phyloP scores from a whole-genome alignment of 2,888 invertebrate genomes.

The Spatulosminthurus flaviceps region DNA sequence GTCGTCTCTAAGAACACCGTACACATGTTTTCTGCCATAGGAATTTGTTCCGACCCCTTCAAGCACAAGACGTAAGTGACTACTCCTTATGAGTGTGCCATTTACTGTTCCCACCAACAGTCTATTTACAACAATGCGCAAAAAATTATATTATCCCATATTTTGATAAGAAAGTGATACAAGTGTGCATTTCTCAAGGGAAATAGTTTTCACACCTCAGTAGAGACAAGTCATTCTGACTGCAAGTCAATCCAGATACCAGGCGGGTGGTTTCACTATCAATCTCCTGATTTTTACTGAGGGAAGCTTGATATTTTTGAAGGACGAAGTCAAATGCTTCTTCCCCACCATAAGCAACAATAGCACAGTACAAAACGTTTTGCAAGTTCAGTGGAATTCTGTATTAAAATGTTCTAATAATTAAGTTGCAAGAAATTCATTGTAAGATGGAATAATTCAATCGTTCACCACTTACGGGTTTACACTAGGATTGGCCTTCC shows the following conservation, averaged over 20 bases:
- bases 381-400: slow-evolving; percentile 54
- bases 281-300: background rate
- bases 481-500: slow-evolving; percentile 3
- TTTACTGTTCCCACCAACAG: background rate
- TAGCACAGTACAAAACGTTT: slow-evolving; percentile 48
- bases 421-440: too few species aligned
- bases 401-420: background rate
- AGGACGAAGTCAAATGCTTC: slow-evolving; percentile 15
- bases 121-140: background rate
- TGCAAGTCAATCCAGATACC: slow-evolving; percentile 33
- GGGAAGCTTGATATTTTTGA: background rate
- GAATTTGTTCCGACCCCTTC: background rate
- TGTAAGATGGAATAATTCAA: too few species aligned
- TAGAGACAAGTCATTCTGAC: background rate
- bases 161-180: background rate
- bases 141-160: background rate
- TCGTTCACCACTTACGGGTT: slow-evolving; percentile 17
- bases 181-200: too few species aligned
- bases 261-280: slow-evolving; percentile 23
- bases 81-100: background rate
- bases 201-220: too few species aligned
- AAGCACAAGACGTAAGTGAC: background rate
- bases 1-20: background rate
- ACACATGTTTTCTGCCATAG: background rate
- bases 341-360: slow-evolving; percentile 44